These are phyloP conservation scores for Dromiciops gliroides DNA, from an alignment of 2,113 vertebrate genomes.

Conservation along the genomic window DNA sequence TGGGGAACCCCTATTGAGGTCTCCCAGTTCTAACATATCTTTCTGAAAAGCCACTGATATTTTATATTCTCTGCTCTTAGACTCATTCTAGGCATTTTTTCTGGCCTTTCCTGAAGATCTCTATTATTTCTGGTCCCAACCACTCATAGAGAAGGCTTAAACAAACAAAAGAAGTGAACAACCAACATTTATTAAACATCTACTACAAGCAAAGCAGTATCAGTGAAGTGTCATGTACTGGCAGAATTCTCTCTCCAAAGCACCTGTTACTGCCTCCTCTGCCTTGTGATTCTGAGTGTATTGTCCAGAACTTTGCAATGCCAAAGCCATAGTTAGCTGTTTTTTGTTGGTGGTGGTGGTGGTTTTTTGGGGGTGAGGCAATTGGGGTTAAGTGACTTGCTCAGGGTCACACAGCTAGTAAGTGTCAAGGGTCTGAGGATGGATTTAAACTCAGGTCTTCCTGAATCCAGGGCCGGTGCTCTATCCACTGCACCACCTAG, in stretches of 20 bases:
- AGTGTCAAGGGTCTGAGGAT: too few species aligned
- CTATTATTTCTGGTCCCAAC: neutral
- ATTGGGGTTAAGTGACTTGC: too few species aligned
- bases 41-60: neutral
- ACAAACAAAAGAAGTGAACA: neutral
- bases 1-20: too few species aligned
- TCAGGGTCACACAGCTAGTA: too few species aligned
- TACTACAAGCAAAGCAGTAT: neutral
- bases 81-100: neutral
- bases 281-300: neutral
- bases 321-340: neutral
- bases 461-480: too few species aligned
- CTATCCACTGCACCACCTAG: too few species aligned
- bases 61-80: neutral
- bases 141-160: neutral
- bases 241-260: neutral
- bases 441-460: too few species aligned
- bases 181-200: neutral
- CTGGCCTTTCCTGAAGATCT: neutral
- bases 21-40: neutral
- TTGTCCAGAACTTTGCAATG: neutral
- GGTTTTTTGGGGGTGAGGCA: too few species aligned
- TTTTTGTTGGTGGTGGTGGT: too few species aligned
- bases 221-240: neutral
- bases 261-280: neutral